A percentile compares a stretch with the other conserved stretches of the same genome.
Conservation (phyloP, 1,140 invertebrate genomes). For the Zaprionus ornatus region DNA sequence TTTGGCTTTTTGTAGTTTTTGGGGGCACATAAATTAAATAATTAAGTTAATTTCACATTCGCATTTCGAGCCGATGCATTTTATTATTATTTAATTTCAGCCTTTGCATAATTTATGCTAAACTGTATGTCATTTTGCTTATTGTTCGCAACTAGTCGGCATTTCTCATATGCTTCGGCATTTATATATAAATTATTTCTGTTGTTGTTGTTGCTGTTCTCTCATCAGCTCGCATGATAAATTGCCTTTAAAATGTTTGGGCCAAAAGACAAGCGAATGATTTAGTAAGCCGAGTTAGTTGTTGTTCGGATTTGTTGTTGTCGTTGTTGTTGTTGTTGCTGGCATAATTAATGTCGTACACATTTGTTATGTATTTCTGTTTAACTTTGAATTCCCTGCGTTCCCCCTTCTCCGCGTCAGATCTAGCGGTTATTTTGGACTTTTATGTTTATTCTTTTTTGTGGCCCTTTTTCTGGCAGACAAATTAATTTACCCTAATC, state of each 20-base stretch:
- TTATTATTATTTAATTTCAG: slow-evolving; percentile 74
- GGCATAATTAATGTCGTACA: slow-evolving; percentile 69
- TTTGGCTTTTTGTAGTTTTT: slow-evolving; percentile 44
- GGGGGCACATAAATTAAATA: slow-evolving; percentile 73
- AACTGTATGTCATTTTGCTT: slow-evolving; percentile 47
- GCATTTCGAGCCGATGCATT: slow-evolving; percentile 28
- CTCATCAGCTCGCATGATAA: slow-evolving; percentile 68
- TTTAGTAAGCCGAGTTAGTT: slow-evolving; percentile 52
- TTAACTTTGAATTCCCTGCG: slow-evolving; percentile 2
- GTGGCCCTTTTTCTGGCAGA: neutral
- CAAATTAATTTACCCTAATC: slow-evolving; percentile 57
- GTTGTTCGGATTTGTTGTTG: slow-evolving; percentile 26
- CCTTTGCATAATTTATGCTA: slow-evolving; percentile 71
- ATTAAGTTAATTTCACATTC: slow-evolving; percentile 72
- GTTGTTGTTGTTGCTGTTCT: slow-evolving; percentile 8
- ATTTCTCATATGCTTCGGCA: slow-evolving; percentile 33
- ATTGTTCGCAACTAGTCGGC: slow-evolving; percentile 37
- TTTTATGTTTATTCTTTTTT: neutral
- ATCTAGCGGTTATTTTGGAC: neutral
- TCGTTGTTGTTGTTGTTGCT: slow-evolving; percentile 34
- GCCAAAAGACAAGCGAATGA: slow-evolving; percentile 55
- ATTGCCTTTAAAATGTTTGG: slow-evolving; percentile 70
- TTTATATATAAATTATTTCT: neutral
- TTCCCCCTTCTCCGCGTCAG: neutral
- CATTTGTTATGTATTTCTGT: slow-evolving; percentile 56